Conservation (phyloP, 2,888 invertebrate species). For the Anthophora plumipes region DNA sequence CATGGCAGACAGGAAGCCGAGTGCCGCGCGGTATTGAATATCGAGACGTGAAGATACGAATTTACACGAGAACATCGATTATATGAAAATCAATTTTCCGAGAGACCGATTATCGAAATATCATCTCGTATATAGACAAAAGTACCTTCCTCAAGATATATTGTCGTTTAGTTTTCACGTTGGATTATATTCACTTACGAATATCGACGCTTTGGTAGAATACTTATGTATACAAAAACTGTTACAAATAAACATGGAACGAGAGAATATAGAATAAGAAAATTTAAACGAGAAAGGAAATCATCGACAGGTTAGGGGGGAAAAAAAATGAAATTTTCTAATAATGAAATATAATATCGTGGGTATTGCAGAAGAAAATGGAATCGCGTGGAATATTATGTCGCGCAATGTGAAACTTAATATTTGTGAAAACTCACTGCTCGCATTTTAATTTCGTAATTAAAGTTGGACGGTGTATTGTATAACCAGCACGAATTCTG, state of each 20-base stretch:
- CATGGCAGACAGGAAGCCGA: neutral
- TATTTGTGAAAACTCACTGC: neutral
- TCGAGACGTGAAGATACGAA: conserved; percentile 11
- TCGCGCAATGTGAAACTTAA: neutral
- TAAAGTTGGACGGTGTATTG: neutral
- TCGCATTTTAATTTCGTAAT: neutral
- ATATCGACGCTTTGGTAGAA: neutral
- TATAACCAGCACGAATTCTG: no score
- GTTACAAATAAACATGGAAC: neutral
- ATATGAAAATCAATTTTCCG: conserved; percentile 14
- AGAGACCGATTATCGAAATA: neutral
- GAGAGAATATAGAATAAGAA: neutral
- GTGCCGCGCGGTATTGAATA: conserved; percentile 22
- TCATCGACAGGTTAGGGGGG: neutral
- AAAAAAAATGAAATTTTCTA: neutral
- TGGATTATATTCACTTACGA: neutral
- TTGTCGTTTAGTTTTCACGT: neutral
- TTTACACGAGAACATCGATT: conserved; percentile 3
- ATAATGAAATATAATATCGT: neutral
- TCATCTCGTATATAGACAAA: neutral
- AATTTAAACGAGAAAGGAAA: no score
- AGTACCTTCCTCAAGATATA: neutral
- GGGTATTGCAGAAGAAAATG: neutral
- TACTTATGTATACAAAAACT: no score
- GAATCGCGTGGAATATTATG: neutral